A percentile compares a stretch with the other conserved stretches of the same genome.
Conservation (phyloP, 2,888 invertebrate species). For the Parasteatoda lunata region DNA sequence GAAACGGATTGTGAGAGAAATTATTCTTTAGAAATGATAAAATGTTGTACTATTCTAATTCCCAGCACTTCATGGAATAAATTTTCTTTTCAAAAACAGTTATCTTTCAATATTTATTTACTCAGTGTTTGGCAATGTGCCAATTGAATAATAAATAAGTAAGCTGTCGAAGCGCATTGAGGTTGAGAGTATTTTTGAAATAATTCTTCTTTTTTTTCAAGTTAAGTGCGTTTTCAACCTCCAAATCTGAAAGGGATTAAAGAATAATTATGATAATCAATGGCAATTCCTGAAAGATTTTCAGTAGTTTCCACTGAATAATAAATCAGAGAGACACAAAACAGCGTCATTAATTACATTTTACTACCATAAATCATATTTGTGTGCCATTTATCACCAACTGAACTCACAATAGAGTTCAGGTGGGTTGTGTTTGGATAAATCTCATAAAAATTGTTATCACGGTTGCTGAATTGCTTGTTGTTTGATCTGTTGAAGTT, state of each 20-base stretch:
- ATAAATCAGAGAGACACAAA: slow-evolving; percentile 52
- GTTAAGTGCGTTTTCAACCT: too few species aligned
- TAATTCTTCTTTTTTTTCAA: background rate
- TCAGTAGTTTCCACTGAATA: slow-evolving; percentile 29
- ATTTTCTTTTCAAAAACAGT: background rate
- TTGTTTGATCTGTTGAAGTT: background rate
- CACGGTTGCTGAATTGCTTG: background rate
- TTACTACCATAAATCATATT: slow-evolving; percentile 29
- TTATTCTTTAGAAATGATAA: too few species aligned
- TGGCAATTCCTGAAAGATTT: slow-evolving; percentile 41
- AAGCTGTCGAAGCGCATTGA: background rate
- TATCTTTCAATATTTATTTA: slow-evolving; percentile 7
- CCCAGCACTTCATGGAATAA: slow-evolving; percentile 16
- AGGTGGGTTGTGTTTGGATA: background rate
- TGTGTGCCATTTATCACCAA: slow-evolving; percentile 27
- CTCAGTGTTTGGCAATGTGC: slow-evolving; percentile 20
- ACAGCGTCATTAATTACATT: slow-evolving; percentile 39
- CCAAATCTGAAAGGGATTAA: slow-evolving; percentile 33
- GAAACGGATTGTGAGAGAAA: too few species aligned
- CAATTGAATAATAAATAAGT: slow-evolving; percentile 35
- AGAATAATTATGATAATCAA: slow-evolving; percentile 58
- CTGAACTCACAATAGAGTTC: background rate
- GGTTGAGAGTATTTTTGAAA: background rate
- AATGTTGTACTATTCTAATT: background rate
- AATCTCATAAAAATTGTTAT: slow-evolving; percentile 16